phyloP scores from a whole-genome alignment of 2,797 vertebrate genomes.

The Sebastes cheni region DNA sequence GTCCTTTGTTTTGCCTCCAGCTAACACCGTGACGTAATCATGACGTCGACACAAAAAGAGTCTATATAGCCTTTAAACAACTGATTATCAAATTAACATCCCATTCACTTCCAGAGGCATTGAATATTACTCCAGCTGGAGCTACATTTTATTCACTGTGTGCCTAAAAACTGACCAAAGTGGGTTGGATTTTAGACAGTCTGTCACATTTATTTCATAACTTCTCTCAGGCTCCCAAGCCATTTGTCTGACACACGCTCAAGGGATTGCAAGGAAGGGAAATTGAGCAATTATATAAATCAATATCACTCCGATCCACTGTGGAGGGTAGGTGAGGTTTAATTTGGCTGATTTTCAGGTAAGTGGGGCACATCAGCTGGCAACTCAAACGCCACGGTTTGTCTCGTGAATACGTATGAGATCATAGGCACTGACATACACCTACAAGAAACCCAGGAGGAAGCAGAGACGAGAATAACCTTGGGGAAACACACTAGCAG shows the following conservation, averaged over 20 bases:
- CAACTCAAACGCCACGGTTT: constrained; percentile 8
- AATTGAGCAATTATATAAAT: constrained; percentile 70
- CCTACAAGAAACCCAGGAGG: not conserved
- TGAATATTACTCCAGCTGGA: not conserved
- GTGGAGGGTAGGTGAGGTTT: constrained; percentile 30
- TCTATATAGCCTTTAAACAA: not conserved
- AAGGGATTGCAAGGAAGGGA: constrained; percentile 32
- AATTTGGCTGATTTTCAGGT: constrained; percentile 46
- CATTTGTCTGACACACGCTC: constrained; percentile 42
- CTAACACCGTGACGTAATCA: too few relatives aligned
- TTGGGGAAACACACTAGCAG: not conserved
- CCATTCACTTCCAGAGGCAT: not conserved
- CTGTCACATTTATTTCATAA: constrained; percentile 45
- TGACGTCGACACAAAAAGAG: too few relatives aligned
- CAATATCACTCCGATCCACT: constrained; percentile 54
- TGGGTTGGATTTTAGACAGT: constrained; percentile 10
- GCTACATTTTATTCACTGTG: constrained; percentile 7
- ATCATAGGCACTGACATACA: not conserved
- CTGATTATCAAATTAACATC: constrained; percentile 22
- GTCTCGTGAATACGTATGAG: constrained; percentile 25
- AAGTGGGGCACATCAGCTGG: constrained; percentile 20
- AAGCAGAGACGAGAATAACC: constrained; percentile 15
- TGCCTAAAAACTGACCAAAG: not conserved
- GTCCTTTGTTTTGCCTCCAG: too few relatives aligned
- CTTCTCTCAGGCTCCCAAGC: constrained; percentile 24